Evolutionary conservation across 2,888 invertebrate genomes (phyloP), one percentile per base, ranked within the genome.

Genomic region (Parthenolecanium corni): DNA sequence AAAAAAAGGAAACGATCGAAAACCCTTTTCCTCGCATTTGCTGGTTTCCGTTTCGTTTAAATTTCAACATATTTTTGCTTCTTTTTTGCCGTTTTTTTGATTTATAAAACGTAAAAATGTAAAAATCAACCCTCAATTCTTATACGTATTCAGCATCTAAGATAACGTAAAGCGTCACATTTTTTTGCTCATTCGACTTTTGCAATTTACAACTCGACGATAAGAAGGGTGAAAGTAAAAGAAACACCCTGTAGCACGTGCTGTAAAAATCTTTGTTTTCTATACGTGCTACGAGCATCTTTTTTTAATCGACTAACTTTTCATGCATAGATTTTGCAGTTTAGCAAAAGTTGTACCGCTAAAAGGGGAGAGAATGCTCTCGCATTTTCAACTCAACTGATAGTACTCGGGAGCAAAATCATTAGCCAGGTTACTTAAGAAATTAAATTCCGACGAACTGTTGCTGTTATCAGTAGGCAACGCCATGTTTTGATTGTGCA

Each of bases 391-490:
- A 57, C 57, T 57, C 46, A 57, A 46, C 31, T 57, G 57, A 31
- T 57, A 57, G 44, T 57, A 57, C 74, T 93, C 92, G 9, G 91
- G 91, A 20, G 88, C 65, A 74, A 91, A 92, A 74, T 92, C 92
- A 74, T 90, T 92, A 67, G 91, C 89, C 71, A 92, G 78, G 74
- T 89, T 92, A 76, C 90, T 89, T 67, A 93, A 80, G 74, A 93
- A 93, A 75, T 92, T 92, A 76, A 92, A 92, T 75, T 92, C 92
- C 31, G 91, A 89, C n/a, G 90, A 90, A 73, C 88, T 89, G 73
- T 89, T 89, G 73, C 54, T 53, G 38, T 53, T 62, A 31, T 62
- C 51, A 71, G 64, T 58, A 24, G 54, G 63, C 21, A 69, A 16
- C 61, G 76, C 4, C 79, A 72, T 63, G 77, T 76, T 70, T 79